Conservation (phyloP, 2,888 invertebrate species). For the Orchesella flavescens region DNA sequence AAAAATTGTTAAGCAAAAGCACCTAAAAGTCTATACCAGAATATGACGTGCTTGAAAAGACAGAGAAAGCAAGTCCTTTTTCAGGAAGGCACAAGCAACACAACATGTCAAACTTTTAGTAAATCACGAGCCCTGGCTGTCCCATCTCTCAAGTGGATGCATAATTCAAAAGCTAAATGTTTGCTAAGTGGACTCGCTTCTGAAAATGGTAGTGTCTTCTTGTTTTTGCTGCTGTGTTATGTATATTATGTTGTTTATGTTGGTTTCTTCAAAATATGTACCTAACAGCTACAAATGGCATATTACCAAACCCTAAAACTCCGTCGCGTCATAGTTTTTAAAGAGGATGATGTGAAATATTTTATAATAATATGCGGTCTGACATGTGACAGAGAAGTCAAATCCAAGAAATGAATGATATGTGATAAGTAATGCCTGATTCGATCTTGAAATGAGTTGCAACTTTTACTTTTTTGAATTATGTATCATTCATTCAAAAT, state of each 20-base stretch:
- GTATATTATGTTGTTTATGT: not conserved
- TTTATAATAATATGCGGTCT: not conserved
- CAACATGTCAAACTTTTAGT: not conserved
- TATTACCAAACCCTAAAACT: not conserved
- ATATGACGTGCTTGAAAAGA: no score
- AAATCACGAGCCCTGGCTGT: not conserved
- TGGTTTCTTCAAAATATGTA: not conserved
- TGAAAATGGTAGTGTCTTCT: no score
- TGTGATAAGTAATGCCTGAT: no score
- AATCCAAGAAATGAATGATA: not conserved
- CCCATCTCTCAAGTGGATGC: not conserved
- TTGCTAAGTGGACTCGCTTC: not conserved
- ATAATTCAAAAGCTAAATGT: constrained; percentile 3
- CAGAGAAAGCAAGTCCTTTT: no score
- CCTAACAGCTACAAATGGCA: not conserved
- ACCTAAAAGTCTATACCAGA: no score
- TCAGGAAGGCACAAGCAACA: no score
- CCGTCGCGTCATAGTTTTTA: not conserved
- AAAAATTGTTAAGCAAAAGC: no score
- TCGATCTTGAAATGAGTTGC: not conserved
- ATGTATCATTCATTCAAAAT: no score
- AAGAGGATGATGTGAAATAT: no score
- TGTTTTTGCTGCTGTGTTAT: not conserved
- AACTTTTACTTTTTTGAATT: not conserved
- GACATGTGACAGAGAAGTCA: constrained; percentile 4